Evolutionary conservation across 2,888 invertebrate genomes (phyloP).

Genomic region (Oeneis ivallda): DNA sequence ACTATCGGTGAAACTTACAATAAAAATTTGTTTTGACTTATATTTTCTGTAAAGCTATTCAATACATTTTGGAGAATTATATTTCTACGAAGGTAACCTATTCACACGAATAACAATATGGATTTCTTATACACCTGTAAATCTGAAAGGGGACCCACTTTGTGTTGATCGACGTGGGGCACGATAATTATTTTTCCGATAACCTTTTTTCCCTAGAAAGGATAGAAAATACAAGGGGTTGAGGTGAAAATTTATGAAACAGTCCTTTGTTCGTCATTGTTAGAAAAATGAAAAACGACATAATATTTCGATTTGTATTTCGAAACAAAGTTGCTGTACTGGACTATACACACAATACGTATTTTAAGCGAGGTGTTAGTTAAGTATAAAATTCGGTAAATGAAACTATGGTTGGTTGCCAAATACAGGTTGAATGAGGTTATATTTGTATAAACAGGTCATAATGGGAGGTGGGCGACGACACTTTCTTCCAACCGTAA

Average conservation of each 20-base stretch:
- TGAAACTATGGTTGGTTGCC: not conserved
- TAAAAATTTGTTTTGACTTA: not conserved
- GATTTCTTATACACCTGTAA: conserved; percentile 25
- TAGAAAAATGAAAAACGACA: not conserved
- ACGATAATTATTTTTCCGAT: conserved; percentile 36
- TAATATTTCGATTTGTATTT: not conserved
- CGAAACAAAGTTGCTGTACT: not conserved
- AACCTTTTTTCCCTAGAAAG: conserved; percentile 31
- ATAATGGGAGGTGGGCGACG: conserved; percentile 89
- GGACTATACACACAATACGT: no score
- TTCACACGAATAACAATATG: conserved; percentile 3
- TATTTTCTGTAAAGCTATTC: not conserved
- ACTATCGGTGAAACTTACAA: not conserved
- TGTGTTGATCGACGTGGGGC: conserved; percentile 29
- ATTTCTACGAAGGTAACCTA: conserved; percentile 10
- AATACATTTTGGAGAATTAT: not conserved
- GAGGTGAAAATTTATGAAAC: conserved; percentile 28
- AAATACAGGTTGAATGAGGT: not conserved
- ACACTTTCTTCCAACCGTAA: conserved; percentile 88
- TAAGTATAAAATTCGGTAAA: no score
- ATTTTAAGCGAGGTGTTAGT: no score
- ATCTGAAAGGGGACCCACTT: conserved; percentile 27
- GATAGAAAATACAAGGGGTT: conserved; percentile 25
- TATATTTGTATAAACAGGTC: conserved; percentile 77
- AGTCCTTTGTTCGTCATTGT: conserved; percentile 23